Evolutionary conservation across 2,888 invertebrate species (phyloP).

Genomic region (Harpalus rubripes): DNA sequence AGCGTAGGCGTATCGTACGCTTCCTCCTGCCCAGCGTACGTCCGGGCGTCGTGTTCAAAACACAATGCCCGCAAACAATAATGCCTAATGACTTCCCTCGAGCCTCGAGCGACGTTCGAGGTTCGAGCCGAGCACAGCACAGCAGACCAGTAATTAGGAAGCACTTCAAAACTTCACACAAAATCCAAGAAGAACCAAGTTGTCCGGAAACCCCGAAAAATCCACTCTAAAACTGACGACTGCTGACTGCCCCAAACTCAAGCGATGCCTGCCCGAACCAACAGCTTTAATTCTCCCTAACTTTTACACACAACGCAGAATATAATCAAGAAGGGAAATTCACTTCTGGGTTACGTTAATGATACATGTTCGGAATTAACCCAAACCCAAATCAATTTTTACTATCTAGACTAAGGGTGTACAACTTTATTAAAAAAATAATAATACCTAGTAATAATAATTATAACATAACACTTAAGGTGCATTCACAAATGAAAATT

Average conservation of each 20-base stretch:
- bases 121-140: neutral
- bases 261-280: neutral
- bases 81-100: slow-evolving; percentile 64
- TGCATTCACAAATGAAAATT: too few relatives aligned
- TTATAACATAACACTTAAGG: too few relatives aligned
- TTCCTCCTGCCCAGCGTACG: neutral
- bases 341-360: neutral
- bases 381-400: neutral
- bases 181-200: slow-evolving; percentile 59
- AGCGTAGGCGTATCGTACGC: neutral
- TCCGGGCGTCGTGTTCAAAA: slow-evolving; percentile 36
- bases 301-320: neutral
- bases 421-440: too few relatives aligned
- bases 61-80: slow-evolving; percentile 64
- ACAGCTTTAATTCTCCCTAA: neutral
- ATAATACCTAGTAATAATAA: too few relatives aligned
- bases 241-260: neutral
- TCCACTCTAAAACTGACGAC: slow-evolving; percentile 59
- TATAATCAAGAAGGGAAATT: neutral
- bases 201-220: slow-evolving; percentile 56
- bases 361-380: neutral
- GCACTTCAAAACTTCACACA: slow-evolving; percentile 65
- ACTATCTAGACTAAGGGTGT: neutral
- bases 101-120: neutral
- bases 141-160: slow-evolving; percentile 61